A percentile compares a stretch with the other conserved stretches of the same genome.
Evolutionary conservation across 2,797 vertebrate species (phyloP).

Genomic region (Phalloptychus januarius): DNA sequence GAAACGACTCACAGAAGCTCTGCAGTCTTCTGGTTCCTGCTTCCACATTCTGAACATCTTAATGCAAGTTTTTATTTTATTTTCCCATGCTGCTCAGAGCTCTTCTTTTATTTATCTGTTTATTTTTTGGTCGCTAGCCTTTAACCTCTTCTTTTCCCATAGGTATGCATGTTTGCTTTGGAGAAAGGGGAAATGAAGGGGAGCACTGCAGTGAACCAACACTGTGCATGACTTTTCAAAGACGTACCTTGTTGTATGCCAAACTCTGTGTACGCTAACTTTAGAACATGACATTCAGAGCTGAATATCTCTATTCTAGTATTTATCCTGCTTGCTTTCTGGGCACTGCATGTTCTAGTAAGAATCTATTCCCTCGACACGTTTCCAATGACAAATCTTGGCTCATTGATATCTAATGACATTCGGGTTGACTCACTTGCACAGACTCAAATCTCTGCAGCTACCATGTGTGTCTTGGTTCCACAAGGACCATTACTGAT

Average conservation of each 20-base stretch:
- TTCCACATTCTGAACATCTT: slow-evolving; percentile 20
- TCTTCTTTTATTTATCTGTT: slow-evolving; percentile 19
- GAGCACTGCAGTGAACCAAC: slow-evolving; percentile 55
- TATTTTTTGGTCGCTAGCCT: slow-evolving; percentile 62
- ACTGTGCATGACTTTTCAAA: slow-evolving; percentile 70
- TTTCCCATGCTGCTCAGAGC: slow-evolving; percentile 41
- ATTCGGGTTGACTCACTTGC: slow-evolving; percentile 22
- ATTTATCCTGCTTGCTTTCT: slow-evolving; percentile 15
- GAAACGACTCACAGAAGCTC: neutral
- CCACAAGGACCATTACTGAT: slow-evolving; percentile 85
- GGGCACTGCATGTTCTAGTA: neutral
- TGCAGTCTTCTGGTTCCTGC: slow-evolving; percentile 24
- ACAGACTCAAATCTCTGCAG: slow-evolving; percentile 63
- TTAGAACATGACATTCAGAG: slow-evolving; percentile 43
- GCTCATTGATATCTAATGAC: slow-evolving; percentile 13
- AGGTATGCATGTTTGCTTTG: slow-evolving; percentile 74
- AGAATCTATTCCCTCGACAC: slow-evolving; percentile 7
- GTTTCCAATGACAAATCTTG: slow-evolving; percentile 6
- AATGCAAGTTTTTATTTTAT: slow-evolving; percentile 30
- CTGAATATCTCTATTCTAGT: slow-evolving; percentile 35
- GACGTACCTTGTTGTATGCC: slow-evolving; percentile 71
- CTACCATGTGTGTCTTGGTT: slow-evolving; percentile 88
- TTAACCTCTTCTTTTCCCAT: slow-evolving; percentile 66
- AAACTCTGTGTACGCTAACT: slow-evolving; percentile 53
- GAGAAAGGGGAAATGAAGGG: slow-evolving; percentile 58